Evolutionary conservation across 2,113 vertebrate species (phyloP), one percentile per base, ranked within the genome.

Genomic region (Scalopus aquaticus): DNA sequence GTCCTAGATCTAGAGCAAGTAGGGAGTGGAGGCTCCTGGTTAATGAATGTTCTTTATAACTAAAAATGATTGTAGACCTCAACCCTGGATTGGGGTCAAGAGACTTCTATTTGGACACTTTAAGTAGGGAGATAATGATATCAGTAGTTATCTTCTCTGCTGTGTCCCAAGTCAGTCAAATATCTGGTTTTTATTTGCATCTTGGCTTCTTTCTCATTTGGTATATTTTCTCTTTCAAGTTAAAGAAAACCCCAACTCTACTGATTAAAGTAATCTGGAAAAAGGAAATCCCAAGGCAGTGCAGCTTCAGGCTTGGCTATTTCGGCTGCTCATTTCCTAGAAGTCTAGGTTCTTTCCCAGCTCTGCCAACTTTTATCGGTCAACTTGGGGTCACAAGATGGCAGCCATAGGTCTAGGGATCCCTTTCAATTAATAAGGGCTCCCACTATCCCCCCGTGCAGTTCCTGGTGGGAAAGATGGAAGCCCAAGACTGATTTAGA

Each of bases 151-250:
- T 35, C 17, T 83, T 30, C 26, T 19, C 8, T 9, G 19, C 22
- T 20, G 11, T 85, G 37, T 80, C 58, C 65, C 44, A 65, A 39
- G 65, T 32, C 22, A 22, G 26, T 56, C 46, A 44, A 67, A 49
- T 15, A 19, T 44, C 19, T 2, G 12, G 56, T 26, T 88, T 89
- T 70, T 64, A 49, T 90, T 46, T 91, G 19, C 35, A 69, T 82
- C 77, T 95, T 76, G 77, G 51, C n/a, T 91, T 83, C 64, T 90
- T 86, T 86, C 73, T 88, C 62, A 58, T 76, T 65, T 88, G 60
- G n/a, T 30, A 6, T 76, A 32, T 80, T 88, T 81, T 83, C 73
- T 72, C 26, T 60, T 77, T 65, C 2, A 24, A 42, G 32, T 72
- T 39, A 77, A 58, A 74, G 91, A 80, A 95, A 90, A 30, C 30